phyloP scores from a whole-genome alignment of 2,888 invertebrate species.

The Candidula unifasciata region DNA sequence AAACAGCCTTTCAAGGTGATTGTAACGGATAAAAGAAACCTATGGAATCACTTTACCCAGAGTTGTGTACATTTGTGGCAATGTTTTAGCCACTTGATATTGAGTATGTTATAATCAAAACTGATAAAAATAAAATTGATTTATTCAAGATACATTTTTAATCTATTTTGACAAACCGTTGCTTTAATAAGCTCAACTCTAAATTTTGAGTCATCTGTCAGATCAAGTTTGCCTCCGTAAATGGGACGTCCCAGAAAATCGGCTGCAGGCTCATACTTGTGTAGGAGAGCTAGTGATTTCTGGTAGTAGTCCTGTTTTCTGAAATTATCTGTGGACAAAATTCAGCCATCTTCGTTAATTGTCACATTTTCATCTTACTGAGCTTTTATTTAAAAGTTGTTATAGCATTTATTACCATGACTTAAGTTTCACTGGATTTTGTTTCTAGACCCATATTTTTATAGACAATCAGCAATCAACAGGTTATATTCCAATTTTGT shows the following conservation, averaged over 20 bases:
- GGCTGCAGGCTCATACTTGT: constrained; percentile 58
- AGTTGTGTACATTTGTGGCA: too few relatives aligned
- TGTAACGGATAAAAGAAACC: too few relatives aligned
- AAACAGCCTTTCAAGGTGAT: too few relatives aligned
- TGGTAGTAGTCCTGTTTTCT: constrained; percentile 59
- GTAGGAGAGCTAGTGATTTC: constrained; percentile 57
- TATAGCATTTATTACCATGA: not conserved
- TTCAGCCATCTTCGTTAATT: not conserved
- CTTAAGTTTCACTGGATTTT: too few relatives aligned
- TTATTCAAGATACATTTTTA: too few relatives aligned
- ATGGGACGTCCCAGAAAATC: constrained; percentile 63
- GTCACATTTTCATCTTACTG: not conserved
- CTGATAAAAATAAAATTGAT: too few relatives aligned
- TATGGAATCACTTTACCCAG: too few relatives aligned
- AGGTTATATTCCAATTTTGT: too few relatives aligned
- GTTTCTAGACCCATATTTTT: too few relatives aligned
- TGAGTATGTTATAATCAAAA: too few relatives aligned
- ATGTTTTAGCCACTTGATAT: too few relatives aligned
- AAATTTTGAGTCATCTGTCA: constrained; percentile 50
- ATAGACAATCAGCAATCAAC: too few relatives aligned
- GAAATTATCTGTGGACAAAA: constrained; percentile 56
- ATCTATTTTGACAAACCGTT: constrained; percentile 41
- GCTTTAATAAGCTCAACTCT: constrained; percentile 54
- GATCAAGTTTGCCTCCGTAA: constrained; percentile 49
- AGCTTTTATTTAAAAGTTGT: not conserved